phyloP scores from a whole-genome alignment of 2,797 vertebrate genomes.

The Meda fulgida region DNA sequence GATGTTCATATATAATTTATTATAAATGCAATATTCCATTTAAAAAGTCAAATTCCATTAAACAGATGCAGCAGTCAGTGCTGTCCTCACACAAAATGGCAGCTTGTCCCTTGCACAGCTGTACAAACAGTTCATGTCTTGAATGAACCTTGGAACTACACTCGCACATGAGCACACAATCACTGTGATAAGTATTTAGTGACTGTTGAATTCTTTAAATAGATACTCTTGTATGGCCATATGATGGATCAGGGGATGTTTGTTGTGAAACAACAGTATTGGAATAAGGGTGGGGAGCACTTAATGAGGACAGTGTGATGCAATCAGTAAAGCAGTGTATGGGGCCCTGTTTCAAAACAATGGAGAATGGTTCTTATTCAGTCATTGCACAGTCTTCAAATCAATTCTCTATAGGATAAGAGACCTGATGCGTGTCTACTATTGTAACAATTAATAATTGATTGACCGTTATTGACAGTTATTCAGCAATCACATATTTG shows the following conservation, averaged over 20 bases:
- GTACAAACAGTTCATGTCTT: slow-evolving; percentile 51
- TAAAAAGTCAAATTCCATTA: neutral
- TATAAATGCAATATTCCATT: neutral
- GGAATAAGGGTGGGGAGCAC: slow-evolving; percentile 47
- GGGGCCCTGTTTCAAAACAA: slow-evolving; percentile 60
- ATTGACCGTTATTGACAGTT: slow-evolving; percentile 8
- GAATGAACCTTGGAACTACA: slow-evolving; percentile 51
- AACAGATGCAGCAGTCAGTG: slow-evolving; percentile 33
- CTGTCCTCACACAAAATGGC: slow-evolving; percentile 18
- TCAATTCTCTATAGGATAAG: slow-evolving; percentile 51
- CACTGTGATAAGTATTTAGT: slow-evolving; percentile 41
- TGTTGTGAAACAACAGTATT: slow-evolving; percentile 53
- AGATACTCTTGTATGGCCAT: slow-evolving; percentile 21
- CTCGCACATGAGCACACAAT: slow-evolving; percentile 20
- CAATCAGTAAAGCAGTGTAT: slow-evolving; percentile 62
- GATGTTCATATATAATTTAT: neutral
- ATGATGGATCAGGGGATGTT: slow-evolving; percentile 34
- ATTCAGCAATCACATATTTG: neutral
- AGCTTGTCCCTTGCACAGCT: slow-evolving; percentile 51
- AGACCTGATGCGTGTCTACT: slow-evolving; percentile 46
- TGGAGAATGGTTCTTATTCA: slow-evolving; percentile 62
- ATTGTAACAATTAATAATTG: slow-evolving; percentile 40
- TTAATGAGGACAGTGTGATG: slow-evolving; percentile 61
- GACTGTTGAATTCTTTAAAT: slow-evolving; percentile 35
- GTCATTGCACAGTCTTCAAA: slow-evolving; percentile 55